Conservation (phyloP, 1,140 invertebrate genomes). For the Campoletis sonorensis region DNA sequence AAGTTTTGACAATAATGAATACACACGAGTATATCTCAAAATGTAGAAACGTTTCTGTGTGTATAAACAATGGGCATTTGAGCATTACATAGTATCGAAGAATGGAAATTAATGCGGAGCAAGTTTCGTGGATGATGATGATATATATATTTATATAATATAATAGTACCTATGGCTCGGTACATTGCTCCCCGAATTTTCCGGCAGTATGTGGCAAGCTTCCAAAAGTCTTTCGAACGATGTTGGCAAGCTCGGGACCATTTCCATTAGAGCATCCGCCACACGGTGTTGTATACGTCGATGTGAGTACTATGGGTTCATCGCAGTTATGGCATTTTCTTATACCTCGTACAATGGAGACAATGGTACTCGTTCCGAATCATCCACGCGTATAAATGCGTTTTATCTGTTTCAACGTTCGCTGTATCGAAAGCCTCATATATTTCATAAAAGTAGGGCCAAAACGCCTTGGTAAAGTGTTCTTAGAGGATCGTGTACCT, state of each 20-base stretch:
- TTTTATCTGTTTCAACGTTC: neutral
- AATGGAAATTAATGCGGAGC: conserved; percentile 65
- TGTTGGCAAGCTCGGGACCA: conserved; percentile 32
- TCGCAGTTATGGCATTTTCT: conserved; percentile 9
- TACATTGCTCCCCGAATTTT: conserved; percentile 25
- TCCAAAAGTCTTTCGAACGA: conserved; percentile 53
- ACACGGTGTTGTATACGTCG: conserved; percentile 11
- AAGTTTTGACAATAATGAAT: too few relatives aligned
- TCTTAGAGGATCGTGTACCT: too few relatives aligned
- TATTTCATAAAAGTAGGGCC: too few relatives aligned
- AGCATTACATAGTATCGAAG: conserved; percentile 6
- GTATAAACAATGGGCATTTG: neutral
- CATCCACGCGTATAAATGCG: conserved; percentile 20
- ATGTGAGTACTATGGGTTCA: neutral
- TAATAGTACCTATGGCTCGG: conserved; percentile 6
- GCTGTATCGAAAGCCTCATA: too few relatives aligned
- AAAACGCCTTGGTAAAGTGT: too few relatives aligned
- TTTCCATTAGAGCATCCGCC: conserved; percentile 33
- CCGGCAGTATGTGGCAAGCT: conserved; percentile 47
- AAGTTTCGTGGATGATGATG: conserved; percentile 52
- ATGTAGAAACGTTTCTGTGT: neutral
- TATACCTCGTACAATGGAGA: conserved; percentile 29
- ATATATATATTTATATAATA: neutral
- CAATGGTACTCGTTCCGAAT: neutral
- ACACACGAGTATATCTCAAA: neutral